Evolutionary conservation across 2,888 invertebrate genomes (phyloP).

Genomic region (Chesias legatella): DNA sequence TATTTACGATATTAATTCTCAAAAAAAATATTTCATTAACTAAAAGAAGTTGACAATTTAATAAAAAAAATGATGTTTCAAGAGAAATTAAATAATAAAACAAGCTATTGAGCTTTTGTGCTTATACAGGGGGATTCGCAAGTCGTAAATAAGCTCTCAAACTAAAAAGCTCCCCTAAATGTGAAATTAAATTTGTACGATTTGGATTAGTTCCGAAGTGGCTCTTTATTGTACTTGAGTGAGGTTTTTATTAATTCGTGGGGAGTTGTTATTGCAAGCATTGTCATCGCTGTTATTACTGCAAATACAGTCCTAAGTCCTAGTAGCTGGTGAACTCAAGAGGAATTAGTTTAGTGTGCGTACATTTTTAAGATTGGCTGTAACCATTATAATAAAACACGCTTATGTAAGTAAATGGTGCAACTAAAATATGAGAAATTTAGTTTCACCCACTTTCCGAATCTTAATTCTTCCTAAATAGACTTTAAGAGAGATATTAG

Average conservation of each 20-base stretch:
- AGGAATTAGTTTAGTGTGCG: too few relatives aligned
- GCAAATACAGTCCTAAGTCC: conserved; percentile 16
- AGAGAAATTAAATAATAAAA: conserved; percentile 3
- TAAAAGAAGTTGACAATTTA: too few relatives aligned
- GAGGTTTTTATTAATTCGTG: conserved; percentile 75
- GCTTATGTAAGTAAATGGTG: too few relatives aligned
- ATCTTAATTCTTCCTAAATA: too few relatives aligned
- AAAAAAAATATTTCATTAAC: too few relatives aligned
- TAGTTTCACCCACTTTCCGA: too few relatives aligned
- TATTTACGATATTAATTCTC: too few relatives aligned
- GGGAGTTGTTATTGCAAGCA: conserved; percentile 67
- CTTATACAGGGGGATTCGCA: conserved; percentile 16
- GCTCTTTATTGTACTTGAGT: conserved; percentile 71
- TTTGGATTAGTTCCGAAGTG: conserved; percentile 72
- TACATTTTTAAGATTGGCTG: too few relatives aligned
- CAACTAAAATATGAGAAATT: too few relatives aligned
- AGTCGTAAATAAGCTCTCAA: conserved; percentile 32
- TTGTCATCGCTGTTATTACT: conserved; percentile 55
- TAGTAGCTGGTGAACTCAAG: conserved; percentile 6
- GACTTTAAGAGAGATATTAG: too few relatives aligned
- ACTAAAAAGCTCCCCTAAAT: conserved; percentile 42
- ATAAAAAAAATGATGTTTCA: too few relatives aligned
- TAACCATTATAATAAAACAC: too few relatives aligned
- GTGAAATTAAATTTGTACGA: conserved; percentile 60
- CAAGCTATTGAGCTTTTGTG: neutral